Base-by-base conservation (phyloP, 1,140 invertebrate species). In the Caenorhabditis tropicalis region DNA sequence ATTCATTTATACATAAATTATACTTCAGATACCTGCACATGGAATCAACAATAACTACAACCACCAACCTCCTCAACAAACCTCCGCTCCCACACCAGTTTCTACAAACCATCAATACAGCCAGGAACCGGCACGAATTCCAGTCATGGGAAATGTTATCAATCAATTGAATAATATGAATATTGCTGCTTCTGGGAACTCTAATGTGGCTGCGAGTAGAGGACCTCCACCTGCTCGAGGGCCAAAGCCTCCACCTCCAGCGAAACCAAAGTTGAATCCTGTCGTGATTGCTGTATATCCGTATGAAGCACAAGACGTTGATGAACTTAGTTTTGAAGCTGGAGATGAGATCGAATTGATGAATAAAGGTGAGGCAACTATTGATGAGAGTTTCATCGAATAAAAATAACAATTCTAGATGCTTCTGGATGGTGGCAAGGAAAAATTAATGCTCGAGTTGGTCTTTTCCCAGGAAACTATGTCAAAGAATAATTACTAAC, bases 381-480 rank as follows among this genome's bases (percentile, higher is more conserved):
- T 21, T 36, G 6, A 43, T 21, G 16, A 81, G 27, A 9, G 3
- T 5, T 19, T 4, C 31, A 21, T 21, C 7, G 12, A 16, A 36
- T 49, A 19, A 16, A 33, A 80, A 31, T 7, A 21, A n/a, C 1
- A 29, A 85, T 83, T 86, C 82, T 91, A 94, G 94, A 95, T 91
- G 92, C 93, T 51, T 93, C 93, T 29, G 94, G 94, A 21, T 95
- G 94, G 94, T 95, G 94, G 94, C 92, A 92, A 70, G 94, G 94
- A 56, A 92, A 92, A 87, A 86, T 94, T 9, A 91, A 92, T 83
- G 93, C 92, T 1, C 93, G 93, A 89, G 92, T 93, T 70, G 94
- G 94, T 29, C 92, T 95, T 2, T 94, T 94, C 83, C 94, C 94
- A 9, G 93, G 93, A 7, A 95, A 94, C 90, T 95, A 95, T 88